Evolutionary conservation across 2,888 invertebrate genomes (phyloP), one percentile per base, ranked within the genome.

Genomic region (Parasteatoda lunata): DNA sequence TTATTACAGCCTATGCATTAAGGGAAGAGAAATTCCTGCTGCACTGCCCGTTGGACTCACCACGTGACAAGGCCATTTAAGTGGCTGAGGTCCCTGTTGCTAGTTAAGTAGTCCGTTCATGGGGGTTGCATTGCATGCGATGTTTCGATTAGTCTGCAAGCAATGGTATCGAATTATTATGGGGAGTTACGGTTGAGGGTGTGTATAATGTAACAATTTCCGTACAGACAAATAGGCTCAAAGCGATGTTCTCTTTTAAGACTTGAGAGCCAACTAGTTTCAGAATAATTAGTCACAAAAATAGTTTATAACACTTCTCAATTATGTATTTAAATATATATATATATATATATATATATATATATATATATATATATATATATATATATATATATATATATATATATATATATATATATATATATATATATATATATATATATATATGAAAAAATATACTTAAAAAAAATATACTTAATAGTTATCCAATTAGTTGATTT

Each of bases 1-100:
- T 76, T 76, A 76, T 76, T 76, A 76, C 49, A 65, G 64, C 76
- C 64, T 6, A n/a, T 59, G 59, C 59, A 59, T 59, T 59, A 59
- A n/a, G 59, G 59, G n/a, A 13, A 59, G 59, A 59, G 59, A 59
- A 59, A 59, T 59, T 9, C 59, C 59, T 59, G 59, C 59, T 13
- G 30, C 30, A 30, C 30, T 59, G n/a, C 9, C 59, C 59, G 59
- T 59, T n/a, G 59, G 59, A 59, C 9, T 59, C 9, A 13, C 9
- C 59, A 59, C 59, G 59, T 59, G 59, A 59, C 59, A 59, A 59
- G 59, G 11, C 59, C 59, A 59, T 59, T 59, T 59, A 59, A 59
- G 30, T 59, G 59, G 13, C 59, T n/a, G 59, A 59, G 9, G 30
- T n/a, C 59, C n/a, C 59, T 4, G 54, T 13, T 73, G 5, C 71